Percentiles rank a stretch among this genome's conserved stretches.
Evolutionary conservation across 2,888 invertebrate genomes (phyloP).

Genomic region (Morinoia aosen): DNA sequence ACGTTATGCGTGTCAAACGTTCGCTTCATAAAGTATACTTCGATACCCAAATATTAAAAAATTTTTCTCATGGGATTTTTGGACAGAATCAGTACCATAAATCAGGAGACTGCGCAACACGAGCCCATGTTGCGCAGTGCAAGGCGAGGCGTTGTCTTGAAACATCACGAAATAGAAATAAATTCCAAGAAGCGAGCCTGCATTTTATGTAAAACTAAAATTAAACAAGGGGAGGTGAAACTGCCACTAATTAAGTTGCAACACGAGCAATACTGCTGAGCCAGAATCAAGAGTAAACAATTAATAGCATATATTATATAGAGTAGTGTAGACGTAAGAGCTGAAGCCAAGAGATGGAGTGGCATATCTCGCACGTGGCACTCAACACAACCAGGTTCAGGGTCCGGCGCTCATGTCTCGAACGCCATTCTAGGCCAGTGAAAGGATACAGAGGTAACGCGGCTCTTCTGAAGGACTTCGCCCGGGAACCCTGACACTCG

Average conservation of each 20-base stretch:
- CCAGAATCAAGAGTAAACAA: not conserved
- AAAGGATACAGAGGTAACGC: not conserved
- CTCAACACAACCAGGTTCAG: slow-evolving; percentile 9
- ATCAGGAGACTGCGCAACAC: not conserved
- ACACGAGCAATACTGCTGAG: not conserved
- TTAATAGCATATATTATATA: not conserved
- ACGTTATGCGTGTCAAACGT: not conserved
- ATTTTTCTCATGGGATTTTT: not conserved
- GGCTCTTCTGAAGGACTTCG: slow-evolving; percentile 7
- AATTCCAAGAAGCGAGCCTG: not conserved
- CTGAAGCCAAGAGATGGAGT: not conserved
- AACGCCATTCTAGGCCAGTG: slow-evolving; percentile 18
- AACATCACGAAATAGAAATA: not conserved
- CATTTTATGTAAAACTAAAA: not conserved
- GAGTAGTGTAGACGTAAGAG: not conserved
- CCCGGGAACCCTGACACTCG: not conserved
- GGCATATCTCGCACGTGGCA: not conserved
- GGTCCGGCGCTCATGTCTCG: not conserved
- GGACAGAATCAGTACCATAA: not conserved
- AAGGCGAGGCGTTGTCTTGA: slow-evolving; percentile 2
- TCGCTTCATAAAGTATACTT: not conserved
- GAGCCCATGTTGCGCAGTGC: not conserved
- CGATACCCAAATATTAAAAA: not conserved
- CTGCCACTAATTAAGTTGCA: not conserved
- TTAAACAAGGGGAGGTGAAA: not conserved